Conservation (phyloP, 2,888 invertebrate genomes). For the Agrotis exclamationis region DNA sequence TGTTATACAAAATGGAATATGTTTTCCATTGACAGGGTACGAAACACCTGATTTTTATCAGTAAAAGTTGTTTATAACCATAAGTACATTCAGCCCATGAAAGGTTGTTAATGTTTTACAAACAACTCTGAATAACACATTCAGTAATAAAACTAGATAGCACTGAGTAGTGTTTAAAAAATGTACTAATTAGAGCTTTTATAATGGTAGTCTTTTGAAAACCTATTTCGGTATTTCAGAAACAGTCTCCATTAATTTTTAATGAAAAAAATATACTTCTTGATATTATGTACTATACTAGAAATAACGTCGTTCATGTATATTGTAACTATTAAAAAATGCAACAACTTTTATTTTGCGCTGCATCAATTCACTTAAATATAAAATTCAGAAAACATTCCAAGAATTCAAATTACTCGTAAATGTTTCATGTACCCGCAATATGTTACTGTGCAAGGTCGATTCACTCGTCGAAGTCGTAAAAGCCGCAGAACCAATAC, state of each 20-base stretch:
- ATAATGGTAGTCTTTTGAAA: neutral
- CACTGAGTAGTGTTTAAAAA: too few species aligned
- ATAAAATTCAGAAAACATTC: constrained; percentile 26
- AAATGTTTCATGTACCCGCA: constrained; percentile 31
- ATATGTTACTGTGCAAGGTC: constrained; percentile 44
- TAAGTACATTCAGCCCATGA: too few species aligned
- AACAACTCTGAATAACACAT: too few species aligned
- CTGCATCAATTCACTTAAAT: constrained; percentile 18
- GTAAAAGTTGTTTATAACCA: too few species aligned
- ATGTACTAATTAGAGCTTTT: neutral
- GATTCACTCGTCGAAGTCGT: constrained; percentile 39
- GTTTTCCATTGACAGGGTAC: too few species aligned
- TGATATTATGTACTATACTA: neutral
- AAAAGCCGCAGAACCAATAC: constrained; percentile 46
- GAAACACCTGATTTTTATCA: too few species aligned
- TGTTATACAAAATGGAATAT: too few species aligned
- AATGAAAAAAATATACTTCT: neutral
- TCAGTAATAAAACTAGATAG: too few species aligned
- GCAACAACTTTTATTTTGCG: constrained; percentile 7
- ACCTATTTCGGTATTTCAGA: neutral
- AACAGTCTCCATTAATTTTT: neutral
- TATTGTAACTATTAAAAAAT: neutral
- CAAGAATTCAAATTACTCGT: constrained; percentile 49
- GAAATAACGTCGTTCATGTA: neutral
- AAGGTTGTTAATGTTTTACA: too few species aligned